Evolutionary conservation across 2,113 vertebrate species (phyloP).

Genomic region (Limnothrissa miodon): DNA sequence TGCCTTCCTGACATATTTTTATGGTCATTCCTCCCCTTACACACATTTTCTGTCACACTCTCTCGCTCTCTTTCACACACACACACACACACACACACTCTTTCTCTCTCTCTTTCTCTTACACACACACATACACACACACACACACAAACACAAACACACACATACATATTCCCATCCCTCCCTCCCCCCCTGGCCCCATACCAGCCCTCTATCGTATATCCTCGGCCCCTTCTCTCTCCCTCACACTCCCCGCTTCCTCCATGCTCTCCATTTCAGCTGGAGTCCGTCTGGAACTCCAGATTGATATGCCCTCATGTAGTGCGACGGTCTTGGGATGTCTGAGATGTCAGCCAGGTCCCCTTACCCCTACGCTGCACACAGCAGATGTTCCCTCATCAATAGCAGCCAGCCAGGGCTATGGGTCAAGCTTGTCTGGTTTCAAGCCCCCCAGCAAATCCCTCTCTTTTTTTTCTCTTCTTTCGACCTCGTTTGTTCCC

Average conservation of each 20-base stretch:
- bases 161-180: neutral
- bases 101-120: neutral
- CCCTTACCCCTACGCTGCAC: conserved; percentile 10
- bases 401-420: conserved; percentile 14
- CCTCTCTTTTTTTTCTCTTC: neutral
- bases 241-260: conserved; percentile 19
- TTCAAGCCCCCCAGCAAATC: neutral
- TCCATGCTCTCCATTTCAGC: conserved; percentile 24
- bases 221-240: conserved; percentile 4
- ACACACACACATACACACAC: neutral
- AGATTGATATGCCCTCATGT: conserved; percentile 29
- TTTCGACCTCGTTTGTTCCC: neutral
- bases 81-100: neutral
- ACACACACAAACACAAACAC: neutral
- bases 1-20: conserved; percentile 32
- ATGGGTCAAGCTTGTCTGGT: neutral
- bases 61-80: neutral
- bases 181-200: neutral
- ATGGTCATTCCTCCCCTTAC: conserved; percentile 22
- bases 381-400: conserved; percentile 26
- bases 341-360: conserved; percentile 11
- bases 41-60: neutral
- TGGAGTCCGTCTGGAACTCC: conserved; percentile 32
- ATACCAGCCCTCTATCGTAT: conserved; percentile 7
- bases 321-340: conserved; percentile 14